Percentiles rank a stretch among this genome's conserved stretches.
phyloP scores from a whole-genome alignment of 1,140 invertebrate species.

The Ylistrum balloti region DNA sequence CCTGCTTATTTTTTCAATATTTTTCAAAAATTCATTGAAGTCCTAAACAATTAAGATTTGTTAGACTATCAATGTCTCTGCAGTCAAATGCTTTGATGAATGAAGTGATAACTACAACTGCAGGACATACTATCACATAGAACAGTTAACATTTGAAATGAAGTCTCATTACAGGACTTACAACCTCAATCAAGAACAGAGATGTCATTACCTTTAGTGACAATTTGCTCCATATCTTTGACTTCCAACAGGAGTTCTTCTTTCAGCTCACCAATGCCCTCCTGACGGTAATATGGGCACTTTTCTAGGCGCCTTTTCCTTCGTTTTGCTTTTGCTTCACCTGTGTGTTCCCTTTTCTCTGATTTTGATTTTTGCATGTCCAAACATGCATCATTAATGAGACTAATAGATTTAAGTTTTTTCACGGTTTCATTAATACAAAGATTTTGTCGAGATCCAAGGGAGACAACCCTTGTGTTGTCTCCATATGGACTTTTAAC shows the following conservation, averaged over 20 bases:
- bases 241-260: constrained; percentile 85
- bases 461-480: constrained; percentile 89
- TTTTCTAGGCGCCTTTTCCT: constrained; percentile 58
- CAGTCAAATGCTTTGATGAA: no score
- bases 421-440: constrained; percentile 94
- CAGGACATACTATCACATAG: no score
- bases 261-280: constrained; percentile 85
- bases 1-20: no score
- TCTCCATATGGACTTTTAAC: constrained; percentile 91
- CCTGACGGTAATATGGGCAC: constrained; percentile 88
- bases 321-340: constrained; percentile 59
- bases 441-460: constrained; percentile 95
- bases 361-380: constrained; percentile 91
- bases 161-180: no score
- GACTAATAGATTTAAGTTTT: constrained; percentile 88
- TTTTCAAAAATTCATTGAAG: no score
- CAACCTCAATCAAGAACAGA: no score
- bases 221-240: constrained; percentile 94
- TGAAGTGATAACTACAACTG: no score
- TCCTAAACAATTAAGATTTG: no score
- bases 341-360: constrained; percentile 50
- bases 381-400: constrained; percentile 97
- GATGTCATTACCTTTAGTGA: constrained; percentile 85
- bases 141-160: no score
- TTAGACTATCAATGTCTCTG: no score